A percentile compares a stretch with the other conserved stretches of the same genome.
These are phyloP conservation scores for Sylvilagus floridanus DNA, from an alignment of 2,797 vertebrate species.

Conservation along the genomic window DNA sequence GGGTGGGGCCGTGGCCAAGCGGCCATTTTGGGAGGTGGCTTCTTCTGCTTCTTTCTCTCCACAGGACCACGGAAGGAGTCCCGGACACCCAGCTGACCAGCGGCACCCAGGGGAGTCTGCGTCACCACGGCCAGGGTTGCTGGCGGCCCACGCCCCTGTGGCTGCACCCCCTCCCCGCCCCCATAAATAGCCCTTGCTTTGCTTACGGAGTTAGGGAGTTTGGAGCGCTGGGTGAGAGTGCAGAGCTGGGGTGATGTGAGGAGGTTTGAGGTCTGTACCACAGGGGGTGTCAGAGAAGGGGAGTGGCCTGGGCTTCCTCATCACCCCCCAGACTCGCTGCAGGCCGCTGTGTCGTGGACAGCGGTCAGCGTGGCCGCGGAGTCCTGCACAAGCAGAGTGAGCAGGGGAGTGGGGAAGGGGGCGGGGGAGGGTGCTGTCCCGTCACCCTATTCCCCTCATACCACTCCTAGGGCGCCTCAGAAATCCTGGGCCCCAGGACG, in stretches of 20 bases:
- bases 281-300: not conserved
- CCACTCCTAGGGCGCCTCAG: not conserved
- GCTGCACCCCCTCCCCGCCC: no score
- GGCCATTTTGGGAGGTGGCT: not conserved
- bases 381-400: not conserved
- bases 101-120: not conserved
- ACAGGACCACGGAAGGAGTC: not conserved
- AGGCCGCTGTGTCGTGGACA: not conserved
- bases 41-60: not conserved
- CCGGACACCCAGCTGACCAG: not conserved
- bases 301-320: fast-evolving
- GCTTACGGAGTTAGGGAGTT: not conserved
- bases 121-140: slow-evolving; percentile 28
- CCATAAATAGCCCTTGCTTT: no score
- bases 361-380: not conserved
- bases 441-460: not conserved
- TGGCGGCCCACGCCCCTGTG: no score
- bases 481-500: not conserved
- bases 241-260: not conserved
- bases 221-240: not conserved
- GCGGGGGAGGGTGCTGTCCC: not conserved
- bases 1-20: fast-evolving
- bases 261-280: not conserved
- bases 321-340: not conserved
- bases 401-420: no score